Base-by-base conservation (phyloP, 2,888 invertebrate species). In the Catocala fraxini region DNA sequence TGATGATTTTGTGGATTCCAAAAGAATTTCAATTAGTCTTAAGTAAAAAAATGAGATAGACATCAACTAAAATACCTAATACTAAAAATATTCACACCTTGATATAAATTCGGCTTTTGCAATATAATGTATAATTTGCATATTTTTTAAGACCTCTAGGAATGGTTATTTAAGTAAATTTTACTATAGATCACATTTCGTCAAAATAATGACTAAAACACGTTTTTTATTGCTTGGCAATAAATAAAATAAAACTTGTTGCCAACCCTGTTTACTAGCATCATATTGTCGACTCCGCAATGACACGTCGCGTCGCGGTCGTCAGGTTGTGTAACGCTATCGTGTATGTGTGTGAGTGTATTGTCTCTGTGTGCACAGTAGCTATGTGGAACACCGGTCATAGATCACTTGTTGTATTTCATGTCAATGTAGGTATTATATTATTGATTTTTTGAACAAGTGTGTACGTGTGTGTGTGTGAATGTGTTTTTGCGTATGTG, bases 291-390 rank as follows among this genome's bases (percentile, higher is more conserved):
- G 61, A 68, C 63, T 63, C 12, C 53, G 86, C 88, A 89, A 87
- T 86, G 84, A 85, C 84, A 80, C 80, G 83, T 80, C n/a, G n/a
- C n/a, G n/a, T n/a, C n/a, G n/a, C n/a, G n/a, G n/a, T n/a, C 78
- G 77, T 72, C 86, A 82, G 80, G 84, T 83, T 81, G 80, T 87
- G 87, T 77, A 88, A 87, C 78, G 73, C 56, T 64, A 79, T 82
- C 80, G 13, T 34, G 34, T 41, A 41, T 33, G 77, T 83, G 83
- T 84, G 77, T 83, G 80, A 67, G 73, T 73, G 63, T 66, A 60
- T 70, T 65, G 62, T 65, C 53, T 55, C 35, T 65, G 47, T 65
- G 52, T 64, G 60, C 45, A 56, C 63, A 53, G 63, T 62, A 62
- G 65, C 55, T 4, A 62, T 57, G 54, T 57, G 49, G 57, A 57